Percentiles rank a stretch among this genome's conserved stretches.
phyloP scores from a whole-genome alignment of 2,113 vertebrate genomes.

The Pontoporia blainvillei region DNA sequence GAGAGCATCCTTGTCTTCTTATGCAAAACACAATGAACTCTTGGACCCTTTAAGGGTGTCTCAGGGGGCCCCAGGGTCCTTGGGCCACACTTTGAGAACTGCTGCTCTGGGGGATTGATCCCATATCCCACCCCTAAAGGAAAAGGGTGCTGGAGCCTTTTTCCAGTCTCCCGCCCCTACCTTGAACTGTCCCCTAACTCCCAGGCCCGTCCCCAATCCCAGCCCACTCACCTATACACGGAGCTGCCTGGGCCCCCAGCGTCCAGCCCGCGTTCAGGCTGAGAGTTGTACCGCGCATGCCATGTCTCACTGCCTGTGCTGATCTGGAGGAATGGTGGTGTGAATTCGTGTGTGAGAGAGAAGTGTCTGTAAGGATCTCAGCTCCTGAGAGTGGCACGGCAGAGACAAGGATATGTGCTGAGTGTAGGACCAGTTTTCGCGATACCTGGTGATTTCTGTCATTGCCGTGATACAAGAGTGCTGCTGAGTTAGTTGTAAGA shows the following conservation, averaged over 20 bases:
- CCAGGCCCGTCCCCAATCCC: not conserved
- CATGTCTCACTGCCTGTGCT: not conserved
- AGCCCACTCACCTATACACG: not conserved
- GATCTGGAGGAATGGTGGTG: not conserved
- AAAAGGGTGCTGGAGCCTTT: not conserved
- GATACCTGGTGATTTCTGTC: not conserved
- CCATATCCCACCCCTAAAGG: not conserved
- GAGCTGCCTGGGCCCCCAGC: not conserved
- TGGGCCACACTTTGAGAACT: not conserved
- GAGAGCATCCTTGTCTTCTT: not conserved
- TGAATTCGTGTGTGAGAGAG: not conserved
- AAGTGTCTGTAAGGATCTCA: not conserved
- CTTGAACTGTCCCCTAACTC: not conserved
- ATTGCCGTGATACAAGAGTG: not conserved
- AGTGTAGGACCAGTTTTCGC: not conserved
- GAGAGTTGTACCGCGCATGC: accelerated
- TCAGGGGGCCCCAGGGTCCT: not conserved
- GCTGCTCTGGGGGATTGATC: not conserved
- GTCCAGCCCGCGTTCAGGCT: not conserved
- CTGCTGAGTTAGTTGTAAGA: not conserved
- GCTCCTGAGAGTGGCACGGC: not conserved
- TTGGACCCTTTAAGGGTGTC: not conserved
- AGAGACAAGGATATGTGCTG: not conserved
- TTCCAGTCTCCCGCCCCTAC: not conserved
- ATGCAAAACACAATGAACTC: not conserved